A percentile compares a stretch with the other conserved stretches of the same genome.
phyloP scores from a whole-genome alignment of 2,888 invertebrate genomes.

The Hololepta plana region DNA sequence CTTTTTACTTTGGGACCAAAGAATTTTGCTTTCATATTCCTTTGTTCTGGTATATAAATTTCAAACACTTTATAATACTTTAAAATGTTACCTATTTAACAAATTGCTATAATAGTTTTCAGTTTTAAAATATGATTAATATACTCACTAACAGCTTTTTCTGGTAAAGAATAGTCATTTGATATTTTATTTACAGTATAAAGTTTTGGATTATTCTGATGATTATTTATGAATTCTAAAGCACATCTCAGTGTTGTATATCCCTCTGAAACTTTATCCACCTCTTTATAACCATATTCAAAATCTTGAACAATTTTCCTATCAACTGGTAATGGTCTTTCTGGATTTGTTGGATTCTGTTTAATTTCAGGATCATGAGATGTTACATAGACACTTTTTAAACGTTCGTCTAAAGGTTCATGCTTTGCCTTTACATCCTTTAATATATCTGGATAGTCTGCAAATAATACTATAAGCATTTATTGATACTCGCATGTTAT shows the following conservation, averaged over 20 bases:
- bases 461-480: slow-evolving; percentile 10
- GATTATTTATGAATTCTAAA: slow-evolving; percentile 44
- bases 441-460: slow-evolving; percentile 41
- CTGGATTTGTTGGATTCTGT: slow-evolving; percentile 23
- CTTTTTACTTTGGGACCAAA: slow-evolving; percentile 23
- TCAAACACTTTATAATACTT: slow-evolving; percentile 49
- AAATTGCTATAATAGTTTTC: slow-evolving; percentile 4
- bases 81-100: slow-evolving; percentile 29
- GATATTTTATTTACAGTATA: slow-evolving; percentile 43
- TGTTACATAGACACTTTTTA: slow-evolving; percentile 57
- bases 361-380: slow-evolving; percentile 33
- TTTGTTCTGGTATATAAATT: slow-evolving; percentile 38
- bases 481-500: slow-evolving; percentile 6
- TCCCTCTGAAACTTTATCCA: slow-evolving; percentile 39
- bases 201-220: slow-evolving; percentile 39
- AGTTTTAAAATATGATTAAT: slow-evolving; percentile 6
- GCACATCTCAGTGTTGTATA: slow-evolving; percentile 44
- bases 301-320: slow-evolving; percentile 32
- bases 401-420: slow-evolving; percentile 36
- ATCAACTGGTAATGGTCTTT: slow-evolving; percentile 39
- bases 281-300: slow-evolving; percentile 52
- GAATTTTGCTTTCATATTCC: slow-evolving; percentile 18
- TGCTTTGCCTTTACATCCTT: slow-evolving; percentile 46
- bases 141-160: too few relatives aligned
- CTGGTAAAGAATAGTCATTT: slow-evolving; percentile 46